Base-by-base conservation (phyloP, 2,113 vertebrate species). In the Clupea harengus region DNA sequence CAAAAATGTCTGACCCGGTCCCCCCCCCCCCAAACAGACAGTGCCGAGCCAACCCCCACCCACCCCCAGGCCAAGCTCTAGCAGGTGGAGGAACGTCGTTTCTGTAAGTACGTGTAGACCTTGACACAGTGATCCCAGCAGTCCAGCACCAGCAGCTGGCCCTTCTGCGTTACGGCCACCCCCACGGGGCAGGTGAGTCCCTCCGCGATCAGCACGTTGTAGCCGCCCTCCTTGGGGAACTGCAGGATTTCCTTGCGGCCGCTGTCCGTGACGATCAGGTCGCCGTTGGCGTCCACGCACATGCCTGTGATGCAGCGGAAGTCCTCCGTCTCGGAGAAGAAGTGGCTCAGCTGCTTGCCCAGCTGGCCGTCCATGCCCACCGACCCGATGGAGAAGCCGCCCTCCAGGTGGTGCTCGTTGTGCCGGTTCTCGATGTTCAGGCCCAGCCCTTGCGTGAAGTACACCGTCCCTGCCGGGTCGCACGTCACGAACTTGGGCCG, bases 111-210 rank as follows among this genome's bases (percentile, higher is more conserved):
- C 81, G 96, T 97, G 91, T 98, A 99, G 89, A 99, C 96, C 94
- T 99, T 99, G 88, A 99, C 97, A 92, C 98, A 99, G 4, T 99
- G 97, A 94, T 99, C 98, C 97, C 97, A 98, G 87, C 97, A 99
- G 92, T 99, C 98, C 89, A 99, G 92, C 88, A 99, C 98, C 45
- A 99, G 92, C 83, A 99, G 94, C 90, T 99, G 98, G 88, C 98
- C 98, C 92, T 99, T 99, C 54, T 97, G 97, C 2, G 98, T 99
- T 25, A 98, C 95, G 54, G 97, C 97, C 0, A 99, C 97, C 0
- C 97, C 98, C 0, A 99, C 96, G 0, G 98, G 98, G 88, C 97
- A 99, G 2, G 95, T 98, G 80, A 99, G 94, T 9, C 98, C 98
- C 83, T 99, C 98, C 85, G 96, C 95, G 89, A 99, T 97, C 6